phyloP scores from a whole-genome alignment of 2,888 invertebrate species.

The Dicyrtoma fusca region DNA sequence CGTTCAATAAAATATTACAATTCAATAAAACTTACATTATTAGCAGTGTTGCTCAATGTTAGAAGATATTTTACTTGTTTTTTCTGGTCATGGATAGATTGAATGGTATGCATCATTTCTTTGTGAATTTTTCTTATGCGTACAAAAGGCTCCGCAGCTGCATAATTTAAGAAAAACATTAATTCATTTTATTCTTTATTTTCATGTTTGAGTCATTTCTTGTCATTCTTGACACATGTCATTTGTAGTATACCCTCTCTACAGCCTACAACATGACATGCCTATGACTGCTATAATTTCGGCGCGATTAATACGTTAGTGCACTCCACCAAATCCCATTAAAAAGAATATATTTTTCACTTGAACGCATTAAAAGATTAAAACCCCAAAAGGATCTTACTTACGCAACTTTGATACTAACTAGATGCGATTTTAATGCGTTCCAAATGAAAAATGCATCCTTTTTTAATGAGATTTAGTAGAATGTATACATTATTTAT shows the following conservation, averaged over 20 bases:
- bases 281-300: too few relatives aligned
- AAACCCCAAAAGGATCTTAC: too few relatives aligned
- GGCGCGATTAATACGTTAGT: too few relatives aligned
- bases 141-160: conserved; percentile 45
- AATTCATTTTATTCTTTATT: background rate
- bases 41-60: conserved; percentile 51
- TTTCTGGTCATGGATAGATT: conserved; percentile 43
- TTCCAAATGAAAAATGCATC: too few relatives aligned
- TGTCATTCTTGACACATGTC: background rate
- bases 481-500: background rate
- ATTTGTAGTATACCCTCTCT: too few relatives aligned
- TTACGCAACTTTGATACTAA: background rate
- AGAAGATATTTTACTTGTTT: conserved; percentile 50
- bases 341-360: too few relatives aligned
- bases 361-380: too few relatives aligned
- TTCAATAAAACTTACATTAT: conserved; percentile 40
- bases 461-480: too few relatives aligned
- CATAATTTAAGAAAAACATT: background rate
- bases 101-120: conserved; percentile 52
- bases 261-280: too few relatives aligned
- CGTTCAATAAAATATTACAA: background rate
- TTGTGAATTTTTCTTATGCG: conserved; percentile 48
- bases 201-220: background rate
- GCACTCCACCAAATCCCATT: too few relatives aligned
- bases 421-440: too few relatives aligned